A percentile compares a stretch with the other conserved stretches of the same genome.
These are phyloP conservation scores for Lamellibrachia columna DNA, from an alignment of 2,888 invertebrate genomes.

Conservation along the genomic window DNA sequence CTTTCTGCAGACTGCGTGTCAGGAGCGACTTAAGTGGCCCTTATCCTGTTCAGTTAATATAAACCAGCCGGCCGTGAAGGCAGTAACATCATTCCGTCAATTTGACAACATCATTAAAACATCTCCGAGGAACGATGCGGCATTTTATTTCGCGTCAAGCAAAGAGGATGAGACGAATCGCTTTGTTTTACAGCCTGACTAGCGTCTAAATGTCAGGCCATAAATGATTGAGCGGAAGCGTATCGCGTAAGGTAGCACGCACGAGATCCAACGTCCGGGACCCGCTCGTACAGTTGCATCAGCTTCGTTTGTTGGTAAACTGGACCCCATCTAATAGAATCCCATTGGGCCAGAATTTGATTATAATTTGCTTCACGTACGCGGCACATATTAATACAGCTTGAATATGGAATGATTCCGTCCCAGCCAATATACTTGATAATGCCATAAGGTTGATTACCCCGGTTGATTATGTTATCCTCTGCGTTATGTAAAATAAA, in stretches of 20 bases:
- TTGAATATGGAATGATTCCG: too few species aligned
- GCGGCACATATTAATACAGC: too few species aligned
- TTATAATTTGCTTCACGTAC: too few species aligned
- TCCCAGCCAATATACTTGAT: too few species aligned
- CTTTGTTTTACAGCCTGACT: not conserved
- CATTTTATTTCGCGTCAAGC: constrained; percentile 4
- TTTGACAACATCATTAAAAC: constrained; percentile 6
- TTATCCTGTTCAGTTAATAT: not conserved
- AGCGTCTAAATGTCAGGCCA: constrained; percentile 3
- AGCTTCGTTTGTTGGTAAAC: not conserved
- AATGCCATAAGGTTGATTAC: too few species aligned
- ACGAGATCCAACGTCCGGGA: not conserved
- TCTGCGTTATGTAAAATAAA: not conserved
- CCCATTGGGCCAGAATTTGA: too few species aligned
- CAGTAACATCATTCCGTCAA: not conserved
- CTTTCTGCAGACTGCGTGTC: not conserved
- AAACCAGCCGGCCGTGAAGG: not conserved
- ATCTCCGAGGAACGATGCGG: not conserved
- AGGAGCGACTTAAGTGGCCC: not conserved
- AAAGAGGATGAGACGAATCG: constrained; percentile 11
- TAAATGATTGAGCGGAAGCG: not conserved
- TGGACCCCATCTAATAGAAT: too few species aligned
- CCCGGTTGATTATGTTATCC: too few species aligned
- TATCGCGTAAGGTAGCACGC: not conserved
- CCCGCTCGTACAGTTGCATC: not conserved